Evolutionary conservation across 2,797 vertebrate species (phyloP).

Genomic region (Sylvilagus floridanus): DNA sequence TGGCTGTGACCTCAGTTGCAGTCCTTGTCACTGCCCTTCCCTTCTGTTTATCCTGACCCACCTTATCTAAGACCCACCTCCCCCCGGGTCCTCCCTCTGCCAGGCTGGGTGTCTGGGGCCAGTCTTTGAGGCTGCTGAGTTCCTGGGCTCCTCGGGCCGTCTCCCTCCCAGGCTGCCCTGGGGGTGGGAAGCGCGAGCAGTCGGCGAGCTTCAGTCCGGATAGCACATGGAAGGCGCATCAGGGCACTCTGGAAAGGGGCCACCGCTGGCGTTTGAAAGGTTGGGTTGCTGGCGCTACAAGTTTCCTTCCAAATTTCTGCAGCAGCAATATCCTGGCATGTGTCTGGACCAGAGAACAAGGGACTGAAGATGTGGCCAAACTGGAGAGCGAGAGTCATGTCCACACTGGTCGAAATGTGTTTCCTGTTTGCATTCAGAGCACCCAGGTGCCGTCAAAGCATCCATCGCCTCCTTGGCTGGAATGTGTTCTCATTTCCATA

Average conservation of each 20-base stretch:
- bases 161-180: neutral
- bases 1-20: neutral
- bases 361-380: neutral
- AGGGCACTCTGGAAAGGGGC: too few relatives aligned
- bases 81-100: neutral
- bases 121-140: neutral
- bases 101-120: neutral
- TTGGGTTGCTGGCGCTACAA: neutral
- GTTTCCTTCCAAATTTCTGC: neutral
- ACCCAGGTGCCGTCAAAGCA: neutral
- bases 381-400: neutral
- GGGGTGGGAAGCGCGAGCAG: neutral
- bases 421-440: neutral
- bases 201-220: neutral
- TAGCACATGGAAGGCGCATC: fast-evolving
- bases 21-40: neutral
- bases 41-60: too few relatives aligned
- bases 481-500: neutral
- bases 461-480: neutral
- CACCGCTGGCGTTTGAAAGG: neutral
- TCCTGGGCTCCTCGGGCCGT: too few relatives aligned
- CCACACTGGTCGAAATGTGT: neutral
- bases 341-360: too few relatives aligned
- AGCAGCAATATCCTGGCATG: neutral
- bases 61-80: neutral